A percentile compares a stretch with the other conserved stretches of the same genome.
Evolutionary conservation across 1,140 invertebrate genomes (phyloP).

Genomic region (Drosophila lacertosa): DNA sequence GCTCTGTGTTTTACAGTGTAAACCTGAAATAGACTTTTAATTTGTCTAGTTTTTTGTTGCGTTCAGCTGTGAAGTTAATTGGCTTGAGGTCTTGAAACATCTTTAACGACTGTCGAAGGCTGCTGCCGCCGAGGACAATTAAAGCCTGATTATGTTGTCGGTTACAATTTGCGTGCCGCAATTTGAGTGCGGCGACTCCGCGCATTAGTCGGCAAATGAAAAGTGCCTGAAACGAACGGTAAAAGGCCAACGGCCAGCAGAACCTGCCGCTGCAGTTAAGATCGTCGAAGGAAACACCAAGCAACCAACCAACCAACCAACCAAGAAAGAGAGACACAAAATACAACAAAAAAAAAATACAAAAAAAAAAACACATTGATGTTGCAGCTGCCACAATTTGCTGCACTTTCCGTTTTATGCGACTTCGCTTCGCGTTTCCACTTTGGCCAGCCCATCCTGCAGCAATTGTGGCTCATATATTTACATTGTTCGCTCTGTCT

Average conservation of each 20-base stretch:
- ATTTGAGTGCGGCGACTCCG: constrained; percentile 28
- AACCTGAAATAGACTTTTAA: background rate
- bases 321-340: too few relatives aligned
- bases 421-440: constrained; percentile 75
- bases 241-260: constrained; percentile 73
- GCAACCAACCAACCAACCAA: too few relatives aligned
- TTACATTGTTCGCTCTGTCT: constrained; percentile 26
- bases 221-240: constrained; percentile 54
- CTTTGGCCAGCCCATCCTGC: constrained; percentile 56
- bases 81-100: background rate
- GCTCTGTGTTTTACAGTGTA: too few relatives aligned
- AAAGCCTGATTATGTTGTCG: constrained; percentile 79
- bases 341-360: constrained; percentile 25
- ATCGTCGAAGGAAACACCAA: constrained; percentile 39
- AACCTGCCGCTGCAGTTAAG: constrained; percentile 33
- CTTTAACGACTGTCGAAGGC: constrained; percentile 1
- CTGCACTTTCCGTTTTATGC: constrained; percentile 82
- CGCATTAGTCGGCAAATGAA: constrained; percentile 45
- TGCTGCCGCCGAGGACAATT: constrained; percentile 66
- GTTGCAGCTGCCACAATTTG: constrained; percentile 82
- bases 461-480: constrained; percentile 52
- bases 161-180: constrained; percentile 72
- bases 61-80: background rate
- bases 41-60: background rate
- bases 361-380: constrained; percentile 61